Percentiles rank a stretch among this genome's conserved stretches.
Evolutionary conservation across 2,797 vertebrate genomes (phyloP).

Genomic region (Tapirus indicus): DNA sequence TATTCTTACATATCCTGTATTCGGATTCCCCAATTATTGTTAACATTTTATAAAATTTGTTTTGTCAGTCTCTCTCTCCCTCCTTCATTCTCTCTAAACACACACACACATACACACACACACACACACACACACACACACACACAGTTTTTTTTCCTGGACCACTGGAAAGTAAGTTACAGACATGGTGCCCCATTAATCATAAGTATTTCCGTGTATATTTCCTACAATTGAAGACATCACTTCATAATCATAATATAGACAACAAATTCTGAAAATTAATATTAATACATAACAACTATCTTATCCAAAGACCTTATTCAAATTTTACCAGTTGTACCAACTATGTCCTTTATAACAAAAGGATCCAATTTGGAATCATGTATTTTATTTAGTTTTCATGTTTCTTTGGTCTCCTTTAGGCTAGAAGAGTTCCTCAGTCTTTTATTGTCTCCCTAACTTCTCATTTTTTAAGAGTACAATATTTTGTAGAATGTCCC

Average conservation of each 20-base stretch:
- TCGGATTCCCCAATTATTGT: not conserved
- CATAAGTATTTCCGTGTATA: not conserved
- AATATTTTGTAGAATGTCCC: not conserved
- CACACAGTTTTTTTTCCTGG: not conserved
- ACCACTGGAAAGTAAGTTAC: not conserved
- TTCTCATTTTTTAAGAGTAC: not conserved
- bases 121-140: not conserved
- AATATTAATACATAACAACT: not conserved
- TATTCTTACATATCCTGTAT: not conserved
- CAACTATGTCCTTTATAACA: not conserved
- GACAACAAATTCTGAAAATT: slow-evolving; percentile 12
- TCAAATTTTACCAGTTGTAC: not conserved
- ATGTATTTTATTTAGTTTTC: not conserved
- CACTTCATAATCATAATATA: not conserved
- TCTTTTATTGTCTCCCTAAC: not conserved
- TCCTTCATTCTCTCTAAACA: not conserved
- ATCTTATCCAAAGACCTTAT: not conserved
- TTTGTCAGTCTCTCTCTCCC: not conserved
- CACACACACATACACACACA: not conserved
- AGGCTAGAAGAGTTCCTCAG: not conserved
- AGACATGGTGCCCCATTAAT: not conserved
- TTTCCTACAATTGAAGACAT: not conserved
- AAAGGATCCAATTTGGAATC: not conserved
- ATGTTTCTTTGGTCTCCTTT: not conserved
- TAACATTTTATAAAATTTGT: slow-evolving; percentile 5